Evolutionary conservation across 2,888 invertebrate genomes (phyloP).

Genomic region (Sinhomidia bicolor): DNA sequence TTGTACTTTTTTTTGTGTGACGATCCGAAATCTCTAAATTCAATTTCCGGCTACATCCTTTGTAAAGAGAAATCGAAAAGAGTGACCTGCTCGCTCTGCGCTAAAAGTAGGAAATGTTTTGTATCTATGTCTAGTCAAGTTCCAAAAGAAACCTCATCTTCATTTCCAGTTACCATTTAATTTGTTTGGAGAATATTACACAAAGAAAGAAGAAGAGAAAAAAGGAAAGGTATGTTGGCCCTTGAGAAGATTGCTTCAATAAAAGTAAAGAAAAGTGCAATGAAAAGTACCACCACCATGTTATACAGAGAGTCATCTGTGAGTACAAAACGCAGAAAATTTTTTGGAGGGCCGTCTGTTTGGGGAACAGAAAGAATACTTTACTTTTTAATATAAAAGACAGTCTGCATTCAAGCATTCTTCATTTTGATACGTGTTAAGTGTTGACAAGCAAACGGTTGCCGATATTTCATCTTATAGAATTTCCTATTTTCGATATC

Average conservation of each 20-base stretch:
- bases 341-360: conserved; percentile 4
- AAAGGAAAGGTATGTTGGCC: no score
- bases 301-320: no score
- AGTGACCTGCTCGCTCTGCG: not conserved
- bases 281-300: not conserved
- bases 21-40: not conserved
- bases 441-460: not conserved
- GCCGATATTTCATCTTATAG: not conserved
- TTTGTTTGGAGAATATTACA: not conserved
- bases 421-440: not conserved
- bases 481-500: conserved; percentile 15
- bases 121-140: not conserved
- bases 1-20: no score
- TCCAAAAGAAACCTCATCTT: not conserved
- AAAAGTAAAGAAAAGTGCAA: not conserved
- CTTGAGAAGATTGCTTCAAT: not conserved
- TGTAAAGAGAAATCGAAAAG: conserved; percentile 11
- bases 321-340: not conserved
- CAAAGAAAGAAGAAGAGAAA: no score
- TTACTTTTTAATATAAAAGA: not conserved
- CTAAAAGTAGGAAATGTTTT: not conserved
- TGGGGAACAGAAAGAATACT: not conserved
- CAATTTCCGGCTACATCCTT: conserved; percentile 8
- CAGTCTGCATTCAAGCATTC: not conserved
- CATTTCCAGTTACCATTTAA: not conserved